Base-by-base conservation (phyloP, 2,888 invertebrate genomes). In the Volucella inanis region DNA sequence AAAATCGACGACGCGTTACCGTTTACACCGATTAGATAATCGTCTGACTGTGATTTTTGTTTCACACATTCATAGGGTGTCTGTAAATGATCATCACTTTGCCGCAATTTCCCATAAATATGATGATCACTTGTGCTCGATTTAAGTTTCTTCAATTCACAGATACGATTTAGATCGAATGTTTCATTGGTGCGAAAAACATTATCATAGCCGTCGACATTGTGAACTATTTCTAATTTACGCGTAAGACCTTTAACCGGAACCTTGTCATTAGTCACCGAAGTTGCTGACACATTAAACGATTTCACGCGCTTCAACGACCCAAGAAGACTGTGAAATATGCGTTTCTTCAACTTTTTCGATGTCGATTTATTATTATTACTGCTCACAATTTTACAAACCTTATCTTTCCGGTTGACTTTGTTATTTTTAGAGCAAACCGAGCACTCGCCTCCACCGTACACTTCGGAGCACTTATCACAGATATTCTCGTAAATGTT, bases 401-500 rank as follows among this genome's bases (percentile, higher is more conserved):
- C 50, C 49, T 87, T 76, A 67, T 70, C 65, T 64, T 55, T 22
- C 49, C 78, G 82, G 52, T 83, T 31, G 61, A 50, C 61, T 43
- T 61, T 74, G 47, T 61, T 72, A 52, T 62, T 74, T 71, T 71
- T 39, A 38, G 62, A 87, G 78, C 88, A 88, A 64, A 68, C 43
- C 50, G 72, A 64, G 52, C 91, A 92, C 61, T 89, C 89, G 3
- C 88, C 89, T 41, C 89, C 89, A 81, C 89, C 90, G 78, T 89
- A 91, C 31, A 91, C 88, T 70, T 88, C 87, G n/a, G 89, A 89
- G 61, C 92, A 92, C 57, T 89, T 88, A 57, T 89, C 90, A 87
- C 92, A 92, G 47, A 92, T 90, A 87, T 92, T 92, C 84, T 92
- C 92, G 79, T 92, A 92, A 64, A 92, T 92, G 54, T 89, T 89